These are phyloP conservation scores for Charaxes varanes DNA, from an alignment of 1,140 invertebrate genomes.

Conservation along the genomic window DNA sequence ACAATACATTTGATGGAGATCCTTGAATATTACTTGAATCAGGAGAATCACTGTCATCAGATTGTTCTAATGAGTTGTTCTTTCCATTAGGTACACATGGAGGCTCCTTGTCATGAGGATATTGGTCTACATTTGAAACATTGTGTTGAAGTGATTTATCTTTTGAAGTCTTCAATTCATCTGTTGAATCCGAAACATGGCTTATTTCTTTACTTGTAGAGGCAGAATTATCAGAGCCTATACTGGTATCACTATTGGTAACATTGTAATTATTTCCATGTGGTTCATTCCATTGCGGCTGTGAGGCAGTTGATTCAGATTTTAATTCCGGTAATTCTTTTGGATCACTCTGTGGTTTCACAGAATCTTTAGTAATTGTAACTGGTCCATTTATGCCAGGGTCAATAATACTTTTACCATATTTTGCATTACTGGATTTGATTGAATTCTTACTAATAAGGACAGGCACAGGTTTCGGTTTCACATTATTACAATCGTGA, in stretches of 20 bases:
- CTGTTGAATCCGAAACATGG: conserved; percentile 36
- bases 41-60: conserved; percentile 45
- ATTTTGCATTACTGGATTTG: conserved; percentile 49
- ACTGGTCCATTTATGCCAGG: conserved; percentile 39
- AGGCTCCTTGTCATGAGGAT: conserved; percentile 15
- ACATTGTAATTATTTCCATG: conserved; percentile 31
- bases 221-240: conserved; percentile 43
- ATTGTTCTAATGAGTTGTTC: conserved; percentile 46
- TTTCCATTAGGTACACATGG: conserved; percentile 46
- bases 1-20: conserved; percentile 18
- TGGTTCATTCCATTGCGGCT: conserved; percentile 28
- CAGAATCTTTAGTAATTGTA: conserved; percentile 29
- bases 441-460: conserved; percentile 58
- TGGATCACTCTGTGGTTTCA: conserved; percentile 35
- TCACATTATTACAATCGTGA: conserved; percentile 78
- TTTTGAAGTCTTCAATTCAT: conserved; percentile 39
- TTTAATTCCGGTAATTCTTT: conserved; percentile 42
- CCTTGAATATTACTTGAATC: conserved; percentile 29
- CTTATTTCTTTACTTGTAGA: conserved; percentile 40
- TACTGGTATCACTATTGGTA: conserved; percentile 43
- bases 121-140: conserved; percentile 25
- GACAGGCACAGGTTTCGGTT: conserved; percentile 63
- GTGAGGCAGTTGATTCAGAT: conserved; percentile 36
- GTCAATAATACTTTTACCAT: conserved; percentile 38
- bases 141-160: too few relatives aligned